These are phyloP conservation scores for Monochamus saltuarius DNA, from an alignment of 1,140 invertebrate species.

Conservation along the genomic window DNA sequence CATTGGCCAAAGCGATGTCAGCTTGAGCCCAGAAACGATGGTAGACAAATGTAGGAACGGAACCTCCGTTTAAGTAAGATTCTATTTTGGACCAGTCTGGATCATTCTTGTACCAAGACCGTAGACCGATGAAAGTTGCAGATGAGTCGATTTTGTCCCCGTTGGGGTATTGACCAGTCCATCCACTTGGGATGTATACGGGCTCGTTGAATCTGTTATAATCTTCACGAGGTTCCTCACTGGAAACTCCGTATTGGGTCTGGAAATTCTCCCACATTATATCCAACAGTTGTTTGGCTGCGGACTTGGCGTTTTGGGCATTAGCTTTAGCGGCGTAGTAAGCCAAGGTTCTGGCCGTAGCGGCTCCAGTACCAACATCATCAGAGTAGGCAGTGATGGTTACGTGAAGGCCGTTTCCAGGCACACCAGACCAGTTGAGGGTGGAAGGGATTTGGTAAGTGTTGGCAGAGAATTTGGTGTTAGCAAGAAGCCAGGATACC, in stretches of 20 bases:
- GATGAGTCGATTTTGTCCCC: constrained; percentile 27
- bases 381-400: neutral
- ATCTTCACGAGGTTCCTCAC: constrained; percentile 1
- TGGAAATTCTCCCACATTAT: constrained; percentile 4
- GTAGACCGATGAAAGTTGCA: constrained; percentile 23
- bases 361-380: neutral
- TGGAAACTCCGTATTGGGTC: constrained; percentile 1
- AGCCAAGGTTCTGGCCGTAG: constrained; percentile 4
- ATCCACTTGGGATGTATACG: constrained; percentile 28
- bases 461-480: neutral
- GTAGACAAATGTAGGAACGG: constrained; percentile 21
- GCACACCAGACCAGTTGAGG: neutral
- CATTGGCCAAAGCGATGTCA: constrained; percentile 27
- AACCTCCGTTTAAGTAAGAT: constrained; percentile 23
- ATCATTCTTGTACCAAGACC: constrained; percentile 31
- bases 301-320: neutral
- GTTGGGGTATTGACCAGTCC: constrained; percentile 29
- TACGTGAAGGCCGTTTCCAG: neutral
- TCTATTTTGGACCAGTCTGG: constrained; percentile 26
- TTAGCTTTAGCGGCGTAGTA: constrained; percentile 14
- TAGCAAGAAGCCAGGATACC: neutral
- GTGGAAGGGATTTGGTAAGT: neutral
- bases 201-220: constrained; percentile 25
- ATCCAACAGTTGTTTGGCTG: constrained; percentile 2
- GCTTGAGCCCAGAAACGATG: constrained; percentile 29